Percentiles rank a stretch among this genome's conserved stretches.
phyloP scores from a whole-genome alignment of 2,113 vertebrate genomes.

The Seriola quinqueradiata region DNA sequence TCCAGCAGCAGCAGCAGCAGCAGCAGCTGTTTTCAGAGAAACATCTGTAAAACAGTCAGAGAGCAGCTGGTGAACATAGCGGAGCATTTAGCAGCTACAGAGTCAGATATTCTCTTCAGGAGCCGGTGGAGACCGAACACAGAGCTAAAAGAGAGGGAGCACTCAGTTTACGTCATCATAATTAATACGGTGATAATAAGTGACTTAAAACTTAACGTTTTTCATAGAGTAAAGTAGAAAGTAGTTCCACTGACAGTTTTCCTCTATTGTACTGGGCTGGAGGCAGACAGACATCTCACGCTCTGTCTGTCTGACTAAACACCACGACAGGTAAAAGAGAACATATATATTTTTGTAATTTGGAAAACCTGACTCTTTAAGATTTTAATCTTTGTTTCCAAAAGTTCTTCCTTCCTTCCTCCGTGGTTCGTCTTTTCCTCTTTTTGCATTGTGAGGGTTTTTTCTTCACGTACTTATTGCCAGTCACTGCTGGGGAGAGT shows the following conservation, averaged over 20 bases:
- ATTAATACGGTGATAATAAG: too few relatives aligned
- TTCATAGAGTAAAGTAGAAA: neutral
- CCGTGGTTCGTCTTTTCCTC: neutral
- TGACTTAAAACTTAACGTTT: too few relatives aligned
- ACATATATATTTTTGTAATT: neutral
- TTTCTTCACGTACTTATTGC: constrained; percentile 48
- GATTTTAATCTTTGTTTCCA: neutral
- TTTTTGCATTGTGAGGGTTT: neutral
- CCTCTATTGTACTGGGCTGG: neutral
- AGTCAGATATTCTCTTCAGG: too few relatives aligned
- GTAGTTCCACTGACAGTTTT: neutral
- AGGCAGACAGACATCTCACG: neutral
- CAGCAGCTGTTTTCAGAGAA: too few relatives aligned
- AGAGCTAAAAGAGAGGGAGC: too few relatives aligned
- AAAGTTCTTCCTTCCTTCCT: neutral
- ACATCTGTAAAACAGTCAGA: too few relatives aligned
- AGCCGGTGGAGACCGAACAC: too few relatives aligned
- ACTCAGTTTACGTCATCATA: too few relatives aligned
- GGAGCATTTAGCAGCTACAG: too few relatives aligned
- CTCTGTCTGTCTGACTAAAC: neutral
- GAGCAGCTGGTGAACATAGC: too few relatives aligned
- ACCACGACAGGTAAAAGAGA: neutral
- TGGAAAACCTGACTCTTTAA: constrained; percentile 17
- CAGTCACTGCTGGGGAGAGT: constrained; percentile 35
- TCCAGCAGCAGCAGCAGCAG: too few relatives aligned